Percentiles rank a stretch among this genome's conserved stretches.
Evolutionary conservation across 1,140 invertebrate species (phyloP).

Genomic region (Archivesica marissinica): DNA sequence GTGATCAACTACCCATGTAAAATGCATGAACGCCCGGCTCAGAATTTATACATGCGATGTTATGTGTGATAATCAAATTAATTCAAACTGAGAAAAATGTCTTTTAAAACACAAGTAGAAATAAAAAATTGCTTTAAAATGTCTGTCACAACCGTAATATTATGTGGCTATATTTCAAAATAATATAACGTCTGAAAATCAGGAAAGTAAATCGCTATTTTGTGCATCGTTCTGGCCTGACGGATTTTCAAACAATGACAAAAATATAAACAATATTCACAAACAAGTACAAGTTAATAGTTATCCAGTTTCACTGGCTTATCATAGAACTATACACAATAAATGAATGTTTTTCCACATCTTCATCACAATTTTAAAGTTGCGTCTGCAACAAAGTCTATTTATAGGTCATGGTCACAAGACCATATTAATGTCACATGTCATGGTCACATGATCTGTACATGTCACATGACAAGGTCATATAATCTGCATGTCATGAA

Average conservation of each 20-base stretch:
- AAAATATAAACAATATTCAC: neutral
- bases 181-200: no score
- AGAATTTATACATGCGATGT: neutral
- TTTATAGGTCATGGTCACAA: slow-evolving; percentile 27
- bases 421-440: slow-evolving; percentile 14
- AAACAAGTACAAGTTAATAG: neutral
- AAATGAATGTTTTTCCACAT: slow-evolving; percentile 28
- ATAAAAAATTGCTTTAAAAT: no score
- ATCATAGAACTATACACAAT: slow-evolving; percentile 12
- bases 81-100: neutral
- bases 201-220: no score
- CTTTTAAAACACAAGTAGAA: neutral
- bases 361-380: slow-evolving; percentile 42
- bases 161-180: no score
- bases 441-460: slow-evolving; percentile 7
- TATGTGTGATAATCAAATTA: neutral
- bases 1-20: no score
- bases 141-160: no score
- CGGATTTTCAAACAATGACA: slow-evolving; percentile 4
- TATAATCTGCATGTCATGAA: slow-evolving; percentile 38
- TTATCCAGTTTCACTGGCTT: slow-evolving; percentile 31
- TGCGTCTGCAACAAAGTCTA: slow-evolving; percentile 33
- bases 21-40: no score
- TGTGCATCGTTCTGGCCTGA: no score
- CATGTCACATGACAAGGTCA: neutral